These are phyloP conservation scores for Drosophila rhopaloa DNA, from an alignment of 1,140 invertebrate species.

Conservation along the genomic window DNA sequence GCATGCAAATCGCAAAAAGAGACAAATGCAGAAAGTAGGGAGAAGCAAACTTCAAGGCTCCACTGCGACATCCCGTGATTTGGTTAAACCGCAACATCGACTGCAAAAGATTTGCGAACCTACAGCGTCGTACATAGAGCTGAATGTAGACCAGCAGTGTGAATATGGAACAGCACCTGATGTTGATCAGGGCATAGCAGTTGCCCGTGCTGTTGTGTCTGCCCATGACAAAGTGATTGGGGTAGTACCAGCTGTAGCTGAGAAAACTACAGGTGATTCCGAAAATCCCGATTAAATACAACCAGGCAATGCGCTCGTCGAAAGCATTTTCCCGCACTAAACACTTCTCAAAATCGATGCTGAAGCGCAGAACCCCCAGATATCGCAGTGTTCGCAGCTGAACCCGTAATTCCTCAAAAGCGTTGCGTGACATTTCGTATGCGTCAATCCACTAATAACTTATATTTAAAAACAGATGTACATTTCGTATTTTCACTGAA, in stretches of 20 bases:
- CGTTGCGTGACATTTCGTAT: slow-evolving; percentile 17
- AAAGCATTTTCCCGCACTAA: background rate
- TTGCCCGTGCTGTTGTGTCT: slow-evolving; percentile 32
- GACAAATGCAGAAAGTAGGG: slow-evolving; percentile 5
- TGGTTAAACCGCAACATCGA: slow-evolving; percentile 8
- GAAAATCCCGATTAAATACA: background rate
- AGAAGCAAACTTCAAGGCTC: no score
- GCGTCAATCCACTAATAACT: slow-evolving; percentile 25
- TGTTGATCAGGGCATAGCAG: slow-evolving; percentile 20
- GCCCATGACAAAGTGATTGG: slow-evolving; percentile 15
- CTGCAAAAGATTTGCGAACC: slow-evolving; percentile 17
- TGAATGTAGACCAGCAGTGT: slow-evolving; percentile 15
- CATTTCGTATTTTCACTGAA: background rate
- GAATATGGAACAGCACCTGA: slow-evolving; percentile 7
- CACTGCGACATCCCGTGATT: no score
- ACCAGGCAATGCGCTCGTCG: slow-evolving; percentile 1
- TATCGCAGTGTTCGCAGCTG: slow-evolving; percentile 14
- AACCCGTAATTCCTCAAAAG: slow-evolving; percentile 19
- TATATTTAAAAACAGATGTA: background rate
- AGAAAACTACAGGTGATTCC: background rate
- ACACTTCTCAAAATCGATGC: slow-evolving; percentile 15
- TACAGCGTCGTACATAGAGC: slow-evolving; percentile 15
- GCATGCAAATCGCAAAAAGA: slow-evolving; percentile 5
- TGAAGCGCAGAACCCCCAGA: slow-evolving; percentile 18
- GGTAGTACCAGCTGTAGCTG: background rate